Evolutionary conservation across 2,113 vertebrate genomes (phyloP).

Genomic region (Peromyscus maniculatus): DNA sequence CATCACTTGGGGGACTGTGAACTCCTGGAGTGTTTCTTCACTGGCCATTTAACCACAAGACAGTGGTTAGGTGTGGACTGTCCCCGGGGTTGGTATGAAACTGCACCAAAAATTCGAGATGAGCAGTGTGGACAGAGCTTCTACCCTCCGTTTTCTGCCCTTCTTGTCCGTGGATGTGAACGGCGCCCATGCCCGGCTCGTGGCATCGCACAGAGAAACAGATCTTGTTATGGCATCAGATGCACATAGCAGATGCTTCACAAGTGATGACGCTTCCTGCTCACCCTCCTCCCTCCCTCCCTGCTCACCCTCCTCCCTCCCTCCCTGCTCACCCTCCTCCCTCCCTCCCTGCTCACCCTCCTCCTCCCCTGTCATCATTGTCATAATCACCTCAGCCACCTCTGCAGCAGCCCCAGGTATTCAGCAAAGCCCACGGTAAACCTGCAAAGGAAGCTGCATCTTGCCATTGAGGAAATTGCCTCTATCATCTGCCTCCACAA

Average conservation of each 20-base stretch:
- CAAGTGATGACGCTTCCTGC: not conserved
- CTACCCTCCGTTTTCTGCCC: not conserved
- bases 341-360: not conserved
- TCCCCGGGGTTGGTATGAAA: not conserved
- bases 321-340: not conserved
- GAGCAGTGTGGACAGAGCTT: not conserved
- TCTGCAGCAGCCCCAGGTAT: not conserved
- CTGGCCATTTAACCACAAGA: not conserved
- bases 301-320: not conserved
- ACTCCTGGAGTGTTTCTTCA: not conserved
- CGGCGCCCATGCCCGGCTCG: not conserved
- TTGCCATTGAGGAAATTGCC: constrained; percentile 49
- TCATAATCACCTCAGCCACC: not conserved
- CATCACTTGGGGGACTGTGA: not conserved
- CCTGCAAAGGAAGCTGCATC: not conserved
- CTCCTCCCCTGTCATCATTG: not conserved
- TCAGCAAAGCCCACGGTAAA: not conserved
- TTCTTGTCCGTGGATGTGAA: not conserved
- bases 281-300: not conserved
- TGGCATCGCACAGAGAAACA: not conserved
- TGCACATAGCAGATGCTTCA: not conserved
- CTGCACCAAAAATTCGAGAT: not conserved
- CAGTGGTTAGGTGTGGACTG: not conserved
- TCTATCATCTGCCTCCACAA: not conserved
- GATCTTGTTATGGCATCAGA: not conserved